Conservation (phyloP, 2,888 invertebrate genomes). For the Rhyacophila evoluta region DNA sequence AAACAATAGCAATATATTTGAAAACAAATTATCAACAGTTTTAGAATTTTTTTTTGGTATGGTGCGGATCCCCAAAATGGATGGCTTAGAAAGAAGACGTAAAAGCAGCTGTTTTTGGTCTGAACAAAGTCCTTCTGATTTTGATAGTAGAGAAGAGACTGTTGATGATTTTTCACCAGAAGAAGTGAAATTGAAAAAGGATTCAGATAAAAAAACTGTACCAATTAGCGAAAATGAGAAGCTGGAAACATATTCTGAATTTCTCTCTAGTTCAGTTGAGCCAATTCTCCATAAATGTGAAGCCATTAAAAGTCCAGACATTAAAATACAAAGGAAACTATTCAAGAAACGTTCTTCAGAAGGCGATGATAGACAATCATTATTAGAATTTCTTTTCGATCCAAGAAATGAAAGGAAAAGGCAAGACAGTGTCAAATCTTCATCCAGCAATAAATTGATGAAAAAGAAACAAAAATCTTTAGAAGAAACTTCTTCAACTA, state of each 20-base stretch:
- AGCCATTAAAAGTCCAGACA: slow-evolving; percentile 36
- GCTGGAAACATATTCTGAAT: slow-evolving; percentile 68
- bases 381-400: slow-evolving; percentile 68
- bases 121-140: slow-evolving; percentile 63
- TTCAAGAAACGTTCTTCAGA: slow-evolving; percentile 50
- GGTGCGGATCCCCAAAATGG: slow-evolving; percentile 64
- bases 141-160: slow-evolving; percentile 56
- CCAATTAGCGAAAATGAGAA: slow-evolving; percentile 58
- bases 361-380: slow-evolving; percentile 66
- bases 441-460: slow-evolving; percentile 28
- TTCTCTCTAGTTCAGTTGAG: slow-evolving; percentile 56
- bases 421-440: slow-evolving; percentile 34
- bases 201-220: slow-evolving; percentile 50
- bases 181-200: slow-evolving; percentile 61
- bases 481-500: slow-evolving; percentile 41
- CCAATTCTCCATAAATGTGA: not conserved
- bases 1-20: slow-evolving; percentile 61
- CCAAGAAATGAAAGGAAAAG: slow-evolving; percentile 57
- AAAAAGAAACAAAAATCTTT: slow-evolving; percentile 49
- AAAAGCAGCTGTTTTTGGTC: slow-evolving; percentile 67
- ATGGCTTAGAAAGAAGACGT: slow-evolving; percentile 60
- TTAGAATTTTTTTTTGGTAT: slow-evolving; percentile 69
- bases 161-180: slow-evolving; percentile 43
- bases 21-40: slow-evolving; percentile 65
- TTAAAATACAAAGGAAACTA: slow-evolving; percentile 49